These are phyloP conservation scores for Latheticus oryzae DNA, from an alignment of 2,888 invertebrate genomes.

Conservation along the genomic window DNA sequence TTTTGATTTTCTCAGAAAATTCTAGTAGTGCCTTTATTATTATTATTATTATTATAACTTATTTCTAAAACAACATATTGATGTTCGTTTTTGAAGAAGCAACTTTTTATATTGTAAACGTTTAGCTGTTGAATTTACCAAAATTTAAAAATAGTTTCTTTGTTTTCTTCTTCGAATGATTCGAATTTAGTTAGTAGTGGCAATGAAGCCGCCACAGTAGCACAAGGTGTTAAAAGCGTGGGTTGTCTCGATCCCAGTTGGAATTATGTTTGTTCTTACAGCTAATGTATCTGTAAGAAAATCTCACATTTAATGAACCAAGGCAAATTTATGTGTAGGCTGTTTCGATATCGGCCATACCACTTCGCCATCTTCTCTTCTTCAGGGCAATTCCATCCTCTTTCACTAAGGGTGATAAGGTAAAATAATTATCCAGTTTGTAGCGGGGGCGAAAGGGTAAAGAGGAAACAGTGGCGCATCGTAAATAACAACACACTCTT, in stretches of 20 bases:
- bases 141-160: background rate
- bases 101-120: no score
- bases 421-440: conserved; percentile 56
- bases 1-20: no score
- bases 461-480: conserved; percentile 47
- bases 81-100: no score
- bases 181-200: conserved; percentile 3
- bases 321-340: conserved; percentile 56
- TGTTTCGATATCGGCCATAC: conserved; percentile 51
- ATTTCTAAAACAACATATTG: no score
- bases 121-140: no score
- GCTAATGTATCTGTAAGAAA: conserved; percentile 63
- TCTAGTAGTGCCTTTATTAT: no score
- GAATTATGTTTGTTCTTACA: conserved; percentile 63
- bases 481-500: conserved; percentile 56
- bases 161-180: no score
- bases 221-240: conserved; percentile 61
- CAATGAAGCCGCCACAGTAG: conserved; percentile 54
- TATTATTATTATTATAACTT: no score
- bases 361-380: no score
- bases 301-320: conserved; percentile 63
- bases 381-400: conserved; percentile 26
- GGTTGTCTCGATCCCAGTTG: conserved; percentile 56
- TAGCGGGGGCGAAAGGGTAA: conserved; percentile 45
- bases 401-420: conserved; percentile 51